A percentile compares a stretch with the other conserved stretches of the same genome.
phyloP scores from a whole-genome alignment of 2,113 vertebrate species.

The Tonatia bakeri region DNA sequence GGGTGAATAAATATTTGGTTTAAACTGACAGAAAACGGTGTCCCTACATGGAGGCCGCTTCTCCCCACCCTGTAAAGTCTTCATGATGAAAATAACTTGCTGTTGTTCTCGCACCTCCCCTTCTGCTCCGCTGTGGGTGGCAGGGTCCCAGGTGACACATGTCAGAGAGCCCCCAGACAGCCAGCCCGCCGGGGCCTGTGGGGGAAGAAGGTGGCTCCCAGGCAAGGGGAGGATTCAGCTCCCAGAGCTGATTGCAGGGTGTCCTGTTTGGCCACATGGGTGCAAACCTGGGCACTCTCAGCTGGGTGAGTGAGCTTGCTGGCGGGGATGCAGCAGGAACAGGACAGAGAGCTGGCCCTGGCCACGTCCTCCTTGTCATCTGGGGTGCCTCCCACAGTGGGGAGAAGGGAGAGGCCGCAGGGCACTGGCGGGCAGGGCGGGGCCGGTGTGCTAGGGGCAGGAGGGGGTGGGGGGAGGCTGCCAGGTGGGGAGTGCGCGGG shows the following conservation, averaged over 20 bases:
- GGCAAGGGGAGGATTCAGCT: background rate
- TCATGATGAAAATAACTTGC: rapidly evolving
- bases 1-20: background rate
- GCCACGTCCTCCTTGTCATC: background rate
- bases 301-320: background rate
- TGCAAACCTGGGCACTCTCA: background rate
- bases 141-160: background rate
- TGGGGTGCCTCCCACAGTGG: background rate
- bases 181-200: background rate
- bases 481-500: background rate
- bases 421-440: no score
- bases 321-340: background rate
- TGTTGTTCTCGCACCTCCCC: no score
- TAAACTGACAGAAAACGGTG: background rate
- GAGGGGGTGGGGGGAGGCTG: background rate
- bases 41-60: background rate
- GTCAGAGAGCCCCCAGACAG: background rate
- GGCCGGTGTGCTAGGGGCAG: background rate
- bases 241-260: background rate
- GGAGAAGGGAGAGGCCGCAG: background rate
- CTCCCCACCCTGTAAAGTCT: background rate
- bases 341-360: background rate
- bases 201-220: background rate
- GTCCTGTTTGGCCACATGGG: background rate
- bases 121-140: background rate